Conservation (phyloP, 2,888 invertebrate genomes). For the Ophion ellenae region DNA sequence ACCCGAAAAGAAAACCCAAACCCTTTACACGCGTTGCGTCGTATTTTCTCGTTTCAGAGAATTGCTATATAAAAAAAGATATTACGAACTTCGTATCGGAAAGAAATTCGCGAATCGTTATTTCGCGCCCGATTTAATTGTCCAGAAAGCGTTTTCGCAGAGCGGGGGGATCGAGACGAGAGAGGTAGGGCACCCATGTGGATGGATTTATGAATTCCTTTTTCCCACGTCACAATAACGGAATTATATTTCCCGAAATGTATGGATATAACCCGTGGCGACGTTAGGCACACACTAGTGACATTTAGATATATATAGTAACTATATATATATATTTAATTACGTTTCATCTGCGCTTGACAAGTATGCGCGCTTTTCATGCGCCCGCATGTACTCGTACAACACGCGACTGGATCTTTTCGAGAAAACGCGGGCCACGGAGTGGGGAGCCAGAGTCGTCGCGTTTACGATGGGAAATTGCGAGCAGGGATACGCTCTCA, state of each 20-base stretch:
- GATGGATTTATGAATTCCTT: slow-evolving; percentile 5
- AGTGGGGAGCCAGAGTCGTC: slow-evolving; percentile 24
- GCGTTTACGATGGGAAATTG: not conserved
- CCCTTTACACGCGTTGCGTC: slow-evolving; percentile 10
- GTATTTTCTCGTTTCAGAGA: slow-evolving; percentile 12
- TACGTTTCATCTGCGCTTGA: slow-evolving; percentile 45
- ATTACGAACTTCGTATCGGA: slow-evolving; percentile 12
- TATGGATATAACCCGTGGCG: not conserved
- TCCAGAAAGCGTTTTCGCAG: not conserved
- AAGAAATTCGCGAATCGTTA: slow-evolving; percentile 26
- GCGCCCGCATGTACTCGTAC: slow-evolving; percentile 53
- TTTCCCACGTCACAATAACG: slow-evolving; percentile 18
- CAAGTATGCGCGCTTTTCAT: slow-evolving; percentile 53
- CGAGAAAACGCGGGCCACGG: slow-evolving; percentile 4
- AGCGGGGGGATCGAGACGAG: not conserved
- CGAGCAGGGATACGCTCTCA: not conserved
- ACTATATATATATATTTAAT: slow-evolving; percentile 11
- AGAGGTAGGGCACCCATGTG: slow-evolving; percentile 6
- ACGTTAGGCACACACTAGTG: slow-evolving; percentile 37
- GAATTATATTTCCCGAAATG: slow-evolving; percentile 3
- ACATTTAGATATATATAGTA: not conserved
- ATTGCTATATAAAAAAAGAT: slow-evolving; percentile 1
- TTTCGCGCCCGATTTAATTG: slow-evolving; percentile 44
- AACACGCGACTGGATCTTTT: slow-evolving; percentile 42
- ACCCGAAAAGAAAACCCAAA: not conserved